phyloP scores from a whole-genome alignment of 2,113 vertebrate species.

The Podiceps cristatus region DNA sequence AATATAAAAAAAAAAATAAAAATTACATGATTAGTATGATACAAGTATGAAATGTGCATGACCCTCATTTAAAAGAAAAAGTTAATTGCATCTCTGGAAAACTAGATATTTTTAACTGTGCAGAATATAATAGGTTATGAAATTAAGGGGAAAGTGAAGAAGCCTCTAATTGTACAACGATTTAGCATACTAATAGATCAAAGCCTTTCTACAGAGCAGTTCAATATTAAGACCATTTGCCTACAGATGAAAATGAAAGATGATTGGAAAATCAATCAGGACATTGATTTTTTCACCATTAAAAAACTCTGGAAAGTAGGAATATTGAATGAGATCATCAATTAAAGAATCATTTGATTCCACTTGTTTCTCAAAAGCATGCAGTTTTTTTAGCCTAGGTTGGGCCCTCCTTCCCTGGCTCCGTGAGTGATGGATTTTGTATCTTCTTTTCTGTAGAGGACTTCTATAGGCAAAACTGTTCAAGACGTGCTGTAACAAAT shows the following conservation, averaged over 20 bases:
- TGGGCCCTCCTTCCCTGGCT: neutral
- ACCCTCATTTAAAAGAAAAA: neutral
- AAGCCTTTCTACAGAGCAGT: neutral
- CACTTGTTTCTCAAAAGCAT: neutral
- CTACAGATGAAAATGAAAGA: conserved; percentile 19
- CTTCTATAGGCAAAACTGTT: neutral
- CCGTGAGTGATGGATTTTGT: neutral
- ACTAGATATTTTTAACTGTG: neutral
- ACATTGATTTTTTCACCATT: conserved; percentile 38
- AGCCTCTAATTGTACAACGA: neutral
- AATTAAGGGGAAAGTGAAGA: neutral
- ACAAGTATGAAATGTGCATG: neutral
- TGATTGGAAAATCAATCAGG: conserved; percentile 19
- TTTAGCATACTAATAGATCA: neutral
- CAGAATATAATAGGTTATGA: neutral
- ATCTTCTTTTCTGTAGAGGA: neutral
- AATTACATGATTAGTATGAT: neutral
- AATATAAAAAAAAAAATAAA: neutral
- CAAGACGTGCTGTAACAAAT: neutral
- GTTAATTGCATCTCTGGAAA: neutral
- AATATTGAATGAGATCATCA: neutral
- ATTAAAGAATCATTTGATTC: neutral
- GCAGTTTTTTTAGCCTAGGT: neutral
- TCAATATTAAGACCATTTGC: conserved; percentile 30
- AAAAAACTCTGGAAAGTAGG: neutral